Evolutionary conservation across 2,888 invertebrate genomes (phyloP), one percentile per base, ranked within the genome.

Genomic region (Dendrolimus pini): DNA sequence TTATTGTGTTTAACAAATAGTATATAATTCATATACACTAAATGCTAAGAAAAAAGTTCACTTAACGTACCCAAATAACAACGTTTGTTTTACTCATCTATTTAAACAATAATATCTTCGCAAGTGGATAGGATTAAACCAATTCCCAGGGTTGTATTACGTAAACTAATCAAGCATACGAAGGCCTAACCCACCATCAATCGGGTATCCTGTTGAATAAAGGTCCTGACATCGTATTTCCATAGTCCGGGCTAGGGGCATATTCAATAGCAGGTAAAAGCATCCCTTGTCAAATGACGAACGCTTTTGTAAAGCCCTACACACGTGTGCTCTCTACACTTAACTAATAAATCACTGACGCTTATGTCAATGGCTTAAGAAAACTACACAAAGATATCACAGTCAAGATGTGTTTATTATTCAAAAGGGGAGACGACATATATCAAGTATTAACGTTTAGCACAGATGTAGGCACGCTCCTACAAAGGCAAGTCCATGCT

Each of bases 241-340:
- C 69, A 65, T 62, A 70, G 72, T 61, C 64, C 60, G 67, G 66
- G 70, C 65, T 66, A 63, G 62, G 57, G 64, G 69, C 68, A 65
- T 71, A 62, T 83, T 82, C 79, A 78, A 81, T 74, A 82, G 85
- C 88, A 88, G 89, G 88, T 87, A 47, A 88, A 68, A 75, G 70
- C 75, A 76, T 82, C 84, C 85, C 84, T 80, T 76, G 80, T 85
- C 84, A 85, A 76, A 74, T 70, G 74, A 71, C 67, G 66, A 68
- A 73, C 72, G 70, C 47, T 47, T 69, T 71, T 67, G 64, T 66
- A 67, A 67, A 75, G 71, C 72, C 30, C 30, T 30, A 30, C 78
- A 82, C 85, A 86, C 85, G 85, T 84, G 85, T 82, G 74, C 74
- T 67, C 47, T 47, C 12, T 47, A 12, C 47, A 47, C 66, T 60